Conservation (phyloP, 2,797 vertebrate genomes). For the Coilia nasus region DNA sequence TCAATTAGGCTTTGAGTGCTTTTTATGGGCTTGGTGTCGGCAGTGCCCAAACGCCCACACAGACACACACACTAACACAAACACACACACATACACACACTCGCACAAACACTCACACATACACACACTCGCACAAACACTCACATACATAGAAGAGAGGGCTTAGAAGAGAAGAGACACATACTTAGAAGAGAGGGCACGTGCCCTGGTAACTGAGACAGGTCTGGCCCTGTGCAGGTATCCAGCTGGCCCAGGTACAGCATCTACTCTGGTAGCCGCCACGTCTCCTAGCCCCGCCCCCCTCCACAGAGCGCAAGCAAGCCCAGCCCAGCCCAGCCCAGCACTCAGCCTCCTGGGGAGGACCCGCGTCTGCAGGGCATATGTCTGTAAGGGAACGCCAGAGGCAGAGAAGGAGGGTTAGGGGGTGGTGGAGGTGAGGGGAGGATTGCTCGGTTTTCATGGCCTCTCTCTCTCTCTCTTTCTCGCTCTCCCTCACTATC, state of each 20-base stretch:
- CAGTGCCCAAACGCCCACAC: not conserved
- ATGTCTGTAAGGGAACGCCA: conserved; percentile 12
- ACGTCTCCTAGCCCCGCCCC: too few relatives aligned
- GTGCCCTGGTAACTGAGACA: too few relatives aligned
- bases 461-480: not conserved
- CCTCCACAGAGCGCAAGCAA: too few relatives aligned
- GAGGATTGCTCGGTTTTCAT: too few relatives aligned
- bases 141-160: not conserved
- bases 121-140: not conserved
- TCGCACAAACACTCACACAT: too few relatives aligned
- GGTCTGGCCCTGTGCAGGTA: too few relatives aligned
- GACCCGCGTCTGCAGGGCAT: not conserved
- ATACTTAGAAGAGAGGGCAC: too few relatives aligned
- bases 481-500: not conserved
- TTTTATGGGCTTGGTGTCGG: conserved; percentile 18
- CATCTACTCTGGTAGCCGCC: not conserved
- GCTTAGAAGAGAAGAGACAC: not conserved
- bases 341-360: not conserved
- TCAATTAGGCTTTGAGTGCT: conserved; percentile 18
- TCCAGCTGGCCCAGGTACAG: not conserved
- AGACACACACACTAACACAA: not conserved
- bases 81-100: not conserved
- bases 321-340: not conserved
- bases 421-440: too few relatives aligned
- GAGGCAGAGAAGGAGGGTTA: not conserved